phyloP scores from a whole-genome alignment of 2,888 invertebrate genomes.

The Chamaedrilus cognettii region DNA sequence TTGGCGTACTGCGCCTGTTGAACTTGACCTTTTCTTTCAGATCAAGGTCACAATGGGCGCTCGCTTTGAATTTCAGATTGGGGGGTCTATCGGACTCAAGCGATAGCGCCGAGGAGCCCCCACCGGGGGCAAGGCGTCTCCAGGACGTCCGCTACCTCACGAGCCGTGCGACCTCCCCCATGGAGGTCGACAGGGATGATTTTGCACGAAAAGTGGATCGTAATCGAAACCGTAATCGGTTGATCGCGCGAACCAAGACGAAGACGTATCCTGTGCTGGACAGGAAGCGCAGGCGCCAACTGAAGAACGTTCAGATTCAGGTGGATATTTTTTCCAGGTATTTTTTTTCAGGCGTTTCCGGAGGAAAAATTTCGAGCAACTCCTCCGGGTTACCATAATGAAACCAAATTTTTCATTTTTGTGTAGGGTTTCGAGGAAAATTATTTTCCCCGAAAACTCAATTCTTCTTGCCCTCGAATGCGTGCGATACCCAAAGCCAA shows the following conservation, averaged over 20 bases:
- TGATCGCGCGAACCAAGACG: conserved; percentile 36
- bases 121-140: conserved; percentile 12
- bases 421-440: too few relatives aligned
- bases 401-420: too few relatives aligned
- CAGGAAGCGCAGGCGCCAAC: conserved; percentile 10
- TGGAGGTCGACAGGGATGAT: conserved; percentile 34
- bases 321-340: too few relatives aligned
- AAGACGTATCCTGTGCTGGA: conserved; percentile 33
- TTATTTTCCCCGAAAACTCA: too few relatives aligned
- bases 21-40: background rate
- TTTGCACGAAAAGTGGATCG: conserved; percentile 8
- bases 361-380: too few relatives aligned
- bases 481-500: too few relatives aligned
- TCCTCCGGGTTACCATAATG: too few relatives aligned
- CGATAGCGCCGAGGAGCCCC: conserved; percentile 33
- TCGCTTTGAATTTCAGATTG: too few relatives aligned
- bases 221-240: conserved; percentile 20
- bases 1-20: too few relatives aligned
- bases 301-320: conserved; percentile 22
- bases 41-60: background rate
- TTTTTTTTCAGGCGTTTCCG: too few relatives aligned
- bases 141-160: conserved; percentile 42
- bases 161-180: conserved; percentile 53
- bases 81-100: conserved; percentile 31
- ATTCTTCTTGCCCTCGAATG: too few relatives aligned